Base-by-base conservation (phyloP, 2,888 invertebrate genomes). In the Dicyrtoma fusca region DNA sequence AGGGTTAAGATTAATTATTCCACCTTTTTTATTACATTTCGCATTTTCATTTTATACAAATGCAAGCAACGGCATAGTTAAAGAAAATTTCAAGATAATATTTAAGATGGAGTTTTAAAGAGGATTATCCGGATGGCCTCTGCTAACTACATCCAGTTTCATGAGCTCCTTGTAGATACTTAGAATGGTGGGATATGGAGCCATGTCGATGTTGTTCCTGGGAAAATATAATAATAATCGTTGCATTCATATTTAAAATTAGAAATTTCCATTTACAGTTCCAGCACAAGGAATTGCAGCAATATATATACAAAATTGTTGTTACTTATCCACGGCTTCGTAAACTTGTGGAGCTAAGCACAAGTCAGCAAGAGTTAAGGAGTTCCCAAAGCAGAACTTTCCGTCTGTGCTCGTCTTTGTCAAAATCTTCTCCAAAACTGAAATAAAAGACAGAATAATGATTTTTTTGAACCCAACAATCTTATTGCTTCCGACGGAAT, bases 271-370 rank as follows among this genome's bases (percentile, higher is more conserved):
- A n/a, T n/a, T n/a, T n/a, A n/a, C n/a, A n/a, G n/a, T n/a, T n/a
- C n/a, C n/a, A n/a, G n/a, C n/a, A n/a, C n/a, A n/a, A n/a, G n/a
- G n/a, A n/a, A n/a, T n/a, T n/a, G n/a, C n/a, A n/a, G n/a, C n/a
- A n/a, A n/a, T n/a, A n/a, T n/a, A n/a, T n/a, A 53, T 17, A 3
- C 3, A 53, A 17, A 17, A 17, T 17, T 2, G 10, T 53, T 1
- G 17, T 4, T 3, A 53, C 19, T 17, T 53, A 8, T 25, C 57
- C 3, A 57, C 25, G 42, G 97, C 97, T 86, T 95, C 96, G 83
- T 92, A 95, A 69, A 97, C 91, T 86, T 98, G 97, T 61, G 97
- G 97, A 65, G 97, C 92, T 73, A 98, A 86, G 83, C 94, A 97
- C 82, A 95, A 92, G 84, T 98, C 98, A 5, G 97, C 97, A 82